Evolutionary conservation across 2,888 invertebrate genomes (phyloP).

Genomic region (Ecdyonurus torrentis): DNA sequence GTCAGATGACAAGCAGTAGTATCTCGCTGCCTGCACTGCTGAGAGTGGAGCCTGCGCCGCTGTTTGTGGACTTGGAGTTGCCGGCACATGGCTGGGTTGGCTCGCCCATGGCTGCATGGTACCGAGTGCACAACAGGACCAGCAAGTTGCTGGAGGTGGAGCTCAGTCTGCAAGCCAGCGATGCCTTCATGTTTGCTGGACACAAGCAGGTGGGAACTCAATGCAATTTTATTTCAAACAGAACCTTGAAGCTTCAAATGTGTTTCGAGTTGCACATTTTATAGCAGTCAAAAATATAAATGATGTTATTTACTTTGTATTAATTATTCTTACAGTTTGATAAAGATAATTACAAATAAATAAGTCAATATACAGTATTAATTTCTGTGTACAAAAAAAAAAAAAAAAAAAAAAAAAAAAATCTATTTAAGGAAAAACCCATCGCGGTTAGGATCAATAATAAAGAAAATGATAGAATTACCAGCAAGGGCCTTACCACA

Average conservation of each 20-base stretch:
- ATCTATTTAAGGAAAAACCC: too few species aligned
- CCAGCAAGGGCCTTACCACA: too few species aligned
- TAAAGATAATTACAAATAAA: neutral
- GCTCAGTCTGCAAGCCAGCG: constrained; percentile 61
- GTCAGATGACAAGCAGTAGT: constrained; percentile 29
- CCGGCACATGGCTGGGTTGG: constrained; percentile 63
- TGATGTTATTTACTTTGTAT: too few species aligned
- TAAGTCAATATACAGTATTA: too few species aligned
- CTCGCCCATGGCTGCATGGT: constrained; percentile 50
- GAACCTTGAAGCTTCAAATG: neutral
- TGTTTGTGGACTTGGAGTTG: constrained; percentile 23
- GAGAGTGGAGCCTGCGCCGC: constrained; percentile 31
- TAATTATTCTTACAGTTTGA: neutral
- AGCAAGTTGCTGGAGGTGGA: constrained; percentile 51
- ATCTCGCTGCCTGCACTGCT: constrained; percentile 35
- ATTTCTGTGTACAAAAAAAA: too few species aligned
- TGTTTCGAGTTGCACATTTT: neutral
- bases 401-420: too few species aligned
- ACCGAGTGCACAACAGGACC: constrained; percentile 55
- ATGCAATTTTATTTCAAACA: neutral
- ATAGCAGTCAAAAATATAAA: neutral
- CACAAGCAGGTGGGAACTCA: constrained; percentile 58
- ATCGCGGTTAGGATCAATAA: too few species aligned
- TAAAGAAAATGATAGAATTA: too few species aligned
- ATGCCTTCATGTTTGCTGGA: constrained; percentile 90